Evolutionary conservation across 2,888 invertebrate species (phyloP).

Genomic region (Ischnura elegans): DNA sequence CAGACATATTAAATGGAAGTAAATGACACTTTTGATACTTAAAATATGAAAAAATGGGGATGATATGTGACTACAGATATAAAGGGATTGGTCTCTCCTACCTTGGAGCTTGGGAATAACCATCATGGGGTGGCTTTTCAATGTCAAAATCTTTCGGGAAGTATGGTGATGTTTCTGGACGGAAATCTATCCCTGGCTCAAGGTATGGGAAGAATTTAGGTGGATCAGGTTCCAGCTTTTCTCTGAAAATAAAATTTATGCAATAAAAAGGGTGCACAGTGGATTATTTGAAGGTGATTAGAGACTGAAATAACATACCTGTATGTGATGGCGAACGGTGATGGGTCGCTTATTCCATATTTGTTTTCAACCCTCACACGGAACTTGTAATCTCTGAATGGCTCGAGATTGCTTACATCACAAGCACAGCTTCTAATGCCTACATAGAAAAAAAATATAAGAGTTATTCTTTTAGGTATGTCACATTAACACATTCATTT

Average conservation of each 20-base stretch:
- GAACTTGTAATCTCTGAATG: conserved; percentile 97
- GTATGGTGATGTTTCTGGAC: conserved; percentile 91
- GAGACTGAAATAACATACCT: conserved; percentile 74
- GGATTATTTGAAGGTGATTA: not conserved
- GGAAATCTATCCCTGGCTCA: conserved; percentile 89
- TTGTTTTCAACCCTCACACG: conserved; percentile 97
- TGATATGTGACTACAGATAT: not conserved
- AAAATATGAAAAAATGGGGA: too few species aligned
- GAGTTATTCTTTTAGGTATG: not conserved
- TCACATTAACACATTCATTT: not conserved
- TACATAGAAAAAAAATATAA: conserved; percentile 66
- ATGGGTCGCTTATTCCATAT: conserved; percentile 97
- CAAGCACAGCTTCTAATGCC: conserved; percentile 91
- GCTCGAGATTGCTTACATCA: conserved; percentile 93
- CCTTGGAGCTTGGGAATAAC: conserved; percentile 89
- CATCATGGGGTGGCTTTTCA: conserved; percentile 91
- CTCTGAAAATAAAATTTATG: conserved; percentile 78
- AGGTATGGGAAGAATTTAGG: conserved; percentile 90
- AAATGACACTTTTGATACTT: too few species aligned
- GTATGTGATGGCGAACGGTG: conserved; percentile 92
- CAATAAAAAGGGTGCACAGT: not conserved
- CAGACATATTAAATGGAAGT: too few species aligned
- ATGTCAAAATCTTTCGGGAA: conserved; percentile 96
- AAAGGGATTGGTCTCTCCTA: conserved; percentile 69
- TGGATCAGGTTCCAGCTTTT: conserved; percentile 88